Evolutionary conservation across 2,888 invertebrate genomes (phyloP), one percentile per base, ranked within the genome.

Genomic region (Dugesia japonica): DNA sequence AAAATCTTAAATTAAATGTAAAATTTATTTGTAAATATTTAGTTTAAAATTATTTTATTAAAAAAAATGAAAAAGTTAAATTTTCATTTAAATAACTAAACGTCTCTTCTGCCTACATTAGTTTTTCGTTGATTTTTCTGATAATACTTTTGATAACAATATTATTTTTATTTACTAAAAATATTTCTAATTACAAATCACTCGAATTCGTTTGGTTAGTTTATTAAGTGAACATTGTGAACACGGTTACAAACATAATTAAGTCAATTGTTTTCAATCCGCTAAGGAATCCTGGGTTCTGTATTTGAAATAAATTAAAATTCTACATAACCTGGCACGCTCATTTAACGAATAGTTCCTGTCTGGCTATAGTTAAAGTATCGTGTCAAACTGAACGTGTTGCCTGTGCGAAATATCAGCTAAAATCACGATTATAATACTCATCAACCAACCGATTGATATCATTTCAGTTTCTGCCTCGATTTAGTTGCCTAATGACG

Each of bases 321-420:
- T 56, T n/a, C 56, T 56, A 56, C n/a, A 56, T 56, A 56, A 56
- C 56, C 56, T 56, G 56, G 56, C 56, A 56, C 56, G 56, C 56
- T 56, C 56, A 56, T 4, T n/a, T n/a, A n/a, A 56, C 56, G 56
- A 56, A 56, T 4, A 56, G 56, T 56, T 56, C 56, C 56, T 56
- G 56, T 56, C 56, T 56, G 56, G 56, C 56, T 56, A 56, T n/a
- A 56, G 56, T 56, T 13, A 56, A 23, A n/a, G 56, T 56, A 13
- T 56, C 56, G 56, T 56, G 56, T 56, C 56, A 56, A 56, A 56
- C n/a, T 23, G 56, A 56, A 56, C 56, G 56, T 4, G 56, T n/a
- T 56, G 56, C 4, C 56, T 23, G 56, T 4, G 56, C 56, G 56
- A 56, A 56, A 23, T 20, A 56, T n/a, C 56, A 56, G 23, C 56